Percentiles rank a stretch among this genome's conserved stretches.
These are phyloP conservation scores for Chelonus insularis DNA, from an alignment of 1,140 invertebrate species.

Conservation along the genomic window DNA sequence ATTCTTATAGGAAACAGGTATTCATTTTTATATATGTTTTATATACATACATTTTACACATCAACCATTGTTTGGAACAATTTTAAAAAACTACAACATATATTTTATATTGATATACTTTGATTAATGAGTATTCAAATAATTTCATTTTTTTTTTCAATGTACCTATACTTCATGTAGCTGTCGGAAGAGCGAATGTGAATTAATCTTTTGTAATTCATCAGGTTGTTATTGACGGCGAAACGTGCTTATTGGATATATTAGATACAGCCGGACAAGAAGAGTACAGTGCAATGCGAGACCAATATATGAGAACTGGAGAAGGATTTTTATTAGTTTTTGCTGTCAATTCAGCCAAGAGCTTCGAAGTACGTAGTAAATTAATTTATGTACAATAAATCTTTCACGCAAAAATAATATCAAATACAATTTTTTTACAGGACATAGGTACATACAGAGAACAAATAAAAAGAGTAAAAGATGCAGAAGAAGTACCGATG, in stretches of 20 bases:
- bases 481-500: constrained; percentile 99
- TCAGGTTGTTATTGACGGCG: constrained; percentile 98
- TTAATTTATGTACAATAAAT: neutral
- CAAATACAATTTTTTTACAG: constrained; percentile 33
- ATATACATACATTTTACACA: no score
- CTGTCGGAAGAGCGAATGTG: no score
- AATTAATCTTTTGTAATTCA: no score
- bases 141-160: no score
- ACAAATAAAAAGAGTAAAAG: constrained; percentile 98
- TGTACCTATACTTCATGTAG: no score
- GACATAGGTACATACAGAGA: constrained; percentile 93
- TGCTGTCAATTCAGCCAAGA: constrained; percentile 98
- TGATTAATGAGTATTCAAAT: no score
- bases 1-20: constrained; percentile 94
- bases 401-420: neutral
- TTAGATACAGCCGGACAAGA: constrained; percentile 99
- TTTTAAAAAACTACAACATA: no score
- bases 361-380: constrained; percentile 89
- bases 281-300: constrained; percentile 97
- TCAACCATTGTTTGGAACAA: no score
- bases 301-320: constrained; percentile 98
- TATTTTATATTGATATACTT: no score
- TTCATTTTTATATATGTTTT: no score
- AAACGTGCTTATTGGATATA: constrained; percentile 98
- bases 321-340: constrained; percentile 97